phyloP scores from a whole-genome alignment of 30 jellyfish, hydroid and myxozoan species.

The Aurelia sp. region DNA sequence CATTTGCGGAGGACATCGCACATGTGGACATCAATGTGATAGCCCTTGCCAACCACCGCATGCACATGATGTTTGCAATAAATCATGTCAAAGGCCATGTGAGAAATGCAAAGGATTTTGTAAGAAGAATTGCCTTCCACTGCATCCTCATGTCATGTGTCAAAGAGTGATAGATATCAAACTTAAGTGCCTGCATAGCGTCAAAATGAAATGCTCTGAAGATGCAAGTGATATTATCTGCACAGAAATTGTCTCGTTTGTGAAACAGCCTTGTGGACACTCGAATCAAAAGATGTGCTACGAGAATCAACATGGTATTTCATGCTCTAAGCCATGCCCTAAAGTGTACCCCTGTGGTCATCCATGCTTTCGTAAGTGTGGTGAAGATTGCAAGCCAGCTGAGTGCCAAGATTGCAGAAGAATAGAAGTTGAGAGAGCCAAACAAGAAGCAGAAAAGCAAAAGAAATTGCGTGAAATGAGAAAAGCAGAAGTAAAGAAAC shows the following conservation, averaged over 20 bases:
- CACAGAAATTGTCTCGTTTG: not conserved
- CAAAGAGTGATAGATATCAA: not conserved
- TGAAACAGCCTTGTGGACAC: slow-evolving; percentile 41
- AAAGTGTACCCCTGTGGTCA: slow-evolving; percentile 45
- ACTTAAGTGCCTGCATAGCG: slow-evolving; percentile 57
- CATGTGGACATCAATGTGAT: slow-evolving; percentile 57
- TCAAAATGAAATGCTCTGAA: slow-evolving; percentile 31
- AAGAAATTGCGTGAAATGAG: slow-evolving; percentile 1
- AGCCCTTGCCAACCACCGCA: slow-evolving; percentile 65
- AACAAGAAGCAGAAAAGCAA: slow-evolving; percentile 23
- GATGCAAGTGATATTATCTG: slow-evolving; percentile 6
- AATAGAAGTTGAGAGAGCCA: slow-evolving; percentile 6
- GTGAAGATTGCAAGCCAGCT: slow-evolving; percentile 16
- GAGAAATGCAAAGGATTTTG: slow-evolving; percentile 16
- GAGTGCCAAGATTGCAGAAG: slow-evolving; percentile 28
- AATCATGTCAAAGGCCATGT: not conserved
- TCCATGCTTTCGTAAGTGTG: slow-evolving; percentile 29
- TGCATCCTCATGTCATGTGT: slow-evolving; percentile 16
- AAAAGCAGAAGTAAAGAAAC: slow-evolving; percentile 1
- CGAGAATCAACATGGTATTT: slow-evolving; percentile 26
- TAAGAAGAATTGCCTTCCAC: slow-evolving; percentile 17
- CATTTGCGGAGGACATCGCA: slow-evolving; percentile 9
- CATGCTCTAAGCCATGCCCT: slow-evolving; percentile 40
- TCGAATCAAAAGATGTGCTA: slow-evolving; percentile 27
- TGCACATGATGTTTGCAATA: slow-evolving; percentile 33